phyloP scores from a whole-genome alignment of 2,113 vertebrate species.

The Myocastor coypus region DNA sequence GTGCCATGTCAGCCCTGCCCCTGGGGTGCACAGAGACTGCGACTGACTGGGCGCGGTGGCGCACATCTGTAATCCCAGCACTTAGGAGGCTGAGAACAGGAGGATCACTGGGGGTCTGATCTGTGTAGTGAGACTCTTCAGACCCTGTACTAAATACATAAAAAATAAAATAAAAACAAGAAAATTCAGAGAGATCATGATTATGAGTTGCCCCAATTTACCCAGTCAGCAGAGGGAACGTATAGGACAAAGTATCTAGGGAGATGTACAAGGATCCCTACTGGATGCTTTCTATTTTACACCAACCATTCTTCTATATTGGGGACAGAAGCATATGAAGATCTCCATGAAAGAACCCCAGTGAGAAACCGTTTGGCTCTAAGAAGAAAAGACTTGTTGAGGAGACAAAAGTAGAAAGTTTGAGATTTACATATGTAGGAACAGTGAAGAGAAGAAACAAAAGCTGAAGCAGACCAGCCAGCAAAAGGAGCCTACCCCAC shows the following conservation, averaged over 20 bases:
- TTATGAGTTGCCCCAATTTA: not conserved
- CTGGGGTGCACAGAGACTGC: no score
- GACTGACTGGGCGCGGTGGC: no score
- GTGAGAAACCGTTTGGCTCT: not conserved
- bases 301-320: not conserved
- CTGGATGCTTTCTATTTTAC: not conserved
- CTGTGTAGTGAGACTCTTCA: no score
- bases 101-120: no score
- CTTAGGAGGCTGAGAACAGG: no score
- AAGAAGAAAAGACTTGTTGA: not conserved
- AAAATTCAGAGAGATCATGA: not conserved
- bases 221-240: not conserved
- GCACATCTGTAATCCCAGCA: no score
- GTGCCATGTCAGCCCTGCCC: no score
- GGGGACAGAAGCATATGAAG: not conserved
- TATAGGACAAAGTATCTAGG: not conserved
- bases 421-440: not conserved
- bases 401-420: conserved; percentile 16
- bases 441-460: not conserved
- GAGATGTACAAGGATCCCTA: not conserved
- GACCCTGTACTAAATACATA: no score
- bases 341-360: not conserved
- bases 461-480: not conserved
- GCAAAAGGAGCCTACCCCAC: not conserved
- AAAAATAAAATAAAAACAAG: not conserved